Evolutionary conservation across 35 echinoderm and acorn worm species (phyloP).

Genomic region (Eucidaris tribuloides): DNA sequence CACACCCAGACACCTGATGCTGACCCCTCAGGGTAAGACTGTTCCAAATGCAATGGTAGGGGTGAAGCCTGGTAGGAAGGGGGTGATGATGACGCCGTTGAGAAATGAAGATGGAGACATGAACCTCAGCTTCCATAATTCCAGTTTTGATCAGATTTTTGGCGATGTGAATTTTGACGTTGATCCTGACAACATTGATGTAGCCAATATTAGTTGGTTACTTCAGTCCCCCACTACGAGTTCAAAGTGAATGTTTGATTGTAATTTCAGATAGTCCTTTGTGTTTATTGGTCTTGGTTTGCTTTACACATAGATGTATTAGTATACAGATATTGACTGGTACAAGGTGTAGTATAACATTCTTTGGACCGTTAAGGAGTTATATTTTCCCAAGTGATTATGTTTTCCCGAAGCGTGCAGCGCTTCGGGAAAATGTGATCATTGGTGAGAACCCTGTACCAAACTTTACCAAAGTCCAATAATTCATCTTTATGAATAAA

Average conservation of each 20-base stretch:
- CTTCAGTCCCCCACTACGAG: constrained; percentile 17
- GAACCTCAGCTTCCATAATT: constrained; percentile 6
- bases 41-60: neutral
- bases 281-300: neutral
- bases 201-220: constrained; percentile 40
- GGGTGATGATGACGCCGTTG: constrained; percentile 15
- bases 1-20: constrained; percentile 8
- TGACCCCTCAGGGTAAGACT: neutral
- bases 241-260: neutral
- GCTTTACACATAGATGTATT: neutral
- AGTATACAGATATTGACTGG: neutral
- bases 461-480: too few species aligned
- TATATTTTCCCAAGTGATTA: too few species aligned
- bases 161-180: constrained; percentile 55
- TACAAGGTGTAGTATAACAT: neutral
- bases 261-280: neutral
- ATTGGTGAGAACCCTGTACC: too few species aligned
- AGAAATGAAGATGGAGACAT: neutral
- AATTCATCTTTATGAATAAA: too few species aligned
- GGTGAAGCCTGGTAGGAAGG: neutral
- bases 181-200: constrained; percentile 34
- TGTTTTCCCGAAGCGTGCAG: too few species aligned
- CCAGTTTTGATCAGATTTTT: constrained; percentile 58
- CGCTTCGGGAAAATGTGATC: too few species aligned
- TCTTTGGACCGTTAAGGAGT: too few species aligned